These are phyloP conservation scores for Diplazon laetatorius DNA, from an alignment of 2,888 invertebrate species.

Conservation along the genomic window DNA sequence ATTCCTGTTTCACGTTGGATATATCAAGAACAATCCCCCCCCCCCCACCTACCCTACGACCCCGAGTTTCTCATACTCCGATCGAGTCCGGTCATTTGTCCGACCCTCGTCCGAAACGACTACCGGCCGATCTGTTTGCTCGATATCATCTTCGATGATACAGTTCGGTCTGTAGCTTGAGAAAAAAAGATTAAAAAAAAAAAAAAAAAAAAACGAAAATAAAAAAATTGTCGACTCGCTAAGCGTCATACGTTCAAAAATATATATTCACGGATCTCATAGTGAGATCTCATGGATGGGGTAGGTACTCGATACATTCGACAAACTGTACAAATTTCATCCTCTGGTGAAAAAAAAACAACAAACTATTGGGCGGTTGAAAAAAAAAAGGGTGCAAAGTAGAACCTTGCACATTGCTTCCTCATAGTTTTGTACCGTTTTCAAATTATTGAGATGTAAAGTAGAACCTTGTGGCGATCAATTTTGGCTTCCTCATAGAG, in stretches of 20 bases:
- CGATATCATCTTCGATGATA: conserved; percentile 15
- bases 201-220: not conserved
- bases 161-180: not conserved
- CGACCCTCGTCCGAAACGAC: conserved; percentile 6
- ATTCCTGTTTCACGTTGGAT: conserved; percentile 2
- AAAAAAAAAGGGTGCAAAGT: not conserved
- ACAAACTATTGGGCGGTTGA: not conserved
- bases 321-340: not conserved
- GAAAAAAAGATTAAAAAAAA: not conserved
- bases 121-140: conserved; percentile 36
- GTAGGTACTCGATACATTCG: not conserved
- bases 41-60: not conserved
- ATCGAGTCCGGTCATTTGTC: conserved; percentile 52
- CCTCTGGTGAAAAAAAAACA: not conserved
- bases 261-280: no score
- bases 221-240: not conserved
- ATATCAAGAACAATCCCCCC: no score
- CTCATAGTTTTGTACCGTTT: no score
- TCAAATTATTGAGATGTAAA: no score
- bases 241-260: no score
- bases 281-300: no score
- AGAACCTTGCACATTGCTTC: no score
- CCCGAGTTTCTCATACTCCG: conserved; percentile 4
- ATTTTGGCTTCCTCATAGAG: no score
- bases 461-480: no score